phyloP scores from a whole-genome alignment of 2,888 invertebrate genomes.

The Pseudococcus viburni region DNA sequence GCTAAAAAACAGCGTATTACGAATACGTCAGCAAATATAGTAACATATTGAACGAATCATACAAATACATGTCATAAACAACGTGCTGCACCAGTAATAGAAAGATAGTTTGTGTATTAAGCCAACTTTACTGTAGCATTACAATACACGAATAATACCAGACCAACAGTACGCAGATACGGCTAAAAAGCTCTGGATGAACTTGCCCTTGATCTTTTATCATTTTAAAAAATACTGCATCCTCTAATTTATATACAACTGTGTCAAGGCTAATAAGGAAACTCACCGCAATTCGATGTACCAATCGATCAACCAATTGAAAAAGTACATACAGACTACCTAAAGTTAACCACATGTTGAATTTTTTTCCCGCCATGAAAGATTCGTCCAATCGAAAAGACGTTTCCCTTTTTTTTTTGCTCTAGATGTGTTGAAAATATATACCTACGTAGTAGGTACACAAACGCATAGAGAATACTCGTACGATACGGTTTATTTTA shows the following conservation, averaged over 20 bases:
- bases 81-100: background rate
- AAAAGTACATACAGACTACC: background rate
- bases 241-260: constrained; percentile 39
- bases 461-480: no score
- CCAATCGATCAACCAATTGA: constrained; percentile 28
- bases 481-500: background rate
- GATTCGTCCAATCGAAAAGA: no score
- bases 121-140: background rate
- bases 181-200: constrained; percentile 42
- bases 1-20: background rate
- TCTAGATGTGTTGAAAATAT: no score
- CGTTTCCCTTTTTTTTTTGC: no score
- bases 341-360: constrained; percentile 8
- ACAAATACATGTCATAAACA: background rate
- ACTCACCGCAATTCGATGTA: constrained; percentile 9
- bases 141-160: background rate
- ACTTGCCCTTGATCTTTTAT: constrained; percentile 47
- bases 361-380: background rate
- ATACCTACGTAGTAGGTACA: no score
- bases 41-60: background rate
- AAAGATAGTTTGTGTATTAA: no score
- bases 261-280: constrained; percentile 44
- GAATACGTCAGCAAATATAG: background rate
- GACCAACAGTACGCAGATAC: background rate
- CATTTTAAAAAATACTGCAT: constrained; percentile 44